phyloP scores from a whole-genome alignment of 2,888 invertebrate genomes.

The Thereva unica region DNA sequence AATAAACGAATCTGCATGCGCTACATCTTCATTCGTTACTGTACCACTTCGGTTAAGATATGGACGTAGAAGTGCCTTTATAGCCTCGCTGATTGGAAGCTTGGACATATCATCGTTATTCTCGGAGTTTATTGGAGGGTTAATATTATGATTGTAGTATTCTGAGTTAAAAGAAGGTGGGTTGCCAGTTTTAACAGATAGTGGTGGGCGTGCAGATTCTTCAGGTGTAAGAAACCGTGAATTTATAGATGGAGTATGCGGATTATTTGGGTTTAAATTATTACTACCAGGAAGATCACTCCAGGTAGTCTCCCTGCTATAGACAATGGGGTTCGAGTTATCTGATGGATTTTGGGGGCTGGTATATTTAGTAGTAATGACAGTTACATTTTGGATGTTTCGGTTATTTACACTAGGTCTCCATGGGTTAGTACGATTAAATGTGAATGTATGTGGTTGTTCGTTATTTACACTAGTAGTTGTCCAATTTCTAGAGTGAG shows the following conservation, averaged over 20 bases:
- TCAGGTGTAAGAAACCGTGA: no score
- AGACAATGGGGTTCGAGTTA: background rate
- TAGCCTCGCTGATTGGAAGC: slow-evolving; percentile 50
- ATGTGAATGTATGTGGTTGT: no score
- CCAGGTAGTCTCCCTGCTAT: background rate
- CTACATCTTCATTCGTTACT: slow-evolving; percentile 47
- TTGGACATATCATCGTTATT: slow-evolving; percentile 3
- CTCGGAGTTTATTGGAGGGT: background rate
- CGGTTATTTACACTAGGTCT: background rate
- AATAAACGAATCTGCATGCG: slow-evolving; percentile 51
- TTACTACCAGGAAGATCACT: background rate
- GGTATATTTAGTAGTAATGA: background rate
- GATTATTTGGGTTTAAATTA: no score
- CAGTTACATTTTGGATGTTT: slow-evolving; percentile 1
- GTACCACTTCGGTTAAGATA: slow-evolving; percentile 51
- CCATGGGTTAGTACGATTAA: background rate
- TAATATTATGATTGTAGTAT: slow-evolving; percentile 44
- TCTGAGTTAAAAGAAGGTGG: slow-evolving; percentile 44
- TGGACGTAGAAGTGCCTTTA: slow-evolving; percentile 51
- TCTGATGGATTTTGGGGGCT: background rate
- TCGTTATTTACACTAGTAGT: background rate
- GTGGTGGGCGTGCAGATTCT: no score
- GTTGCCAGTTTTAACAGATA: background rate
- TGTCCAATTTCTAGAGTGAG: slow-evolving; percentile 46
- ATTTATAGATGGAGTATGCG: no score